Evolutionary conservation across 2,797 vertebrate species (phyloP).

Genomic region (Xyrichtys novacula): DNA sequence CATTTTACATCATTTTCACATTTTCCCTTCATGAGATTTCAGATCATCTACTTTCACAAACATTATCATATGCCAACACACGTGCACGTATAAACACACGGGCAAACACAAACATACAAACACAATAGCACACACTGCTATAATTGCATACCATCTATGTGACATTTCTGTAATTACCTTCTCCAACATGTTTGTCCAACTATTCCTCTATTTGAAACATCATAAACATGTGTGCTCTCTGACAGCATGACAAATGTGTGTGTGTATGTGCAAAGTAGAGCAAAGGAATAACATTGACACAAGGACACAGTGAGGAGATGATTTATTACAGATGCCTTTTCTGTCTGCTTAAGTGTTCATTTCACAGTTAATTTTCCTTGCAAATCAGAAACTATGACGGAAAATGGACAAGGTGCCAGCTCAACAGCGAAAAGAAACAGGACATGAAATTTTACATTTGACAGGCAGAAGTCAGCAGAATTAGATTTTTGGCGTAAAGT

Average conservation of each 20-base stretch:
- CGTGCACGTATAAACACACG: neutral
- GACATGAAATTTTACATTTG: no score
- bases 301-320: conserved; percentile 43
- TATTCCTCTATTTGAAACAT: conserved; percentile 9
- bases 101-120: neutral
- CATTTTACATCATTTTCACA: neutral
- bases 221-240: conserved; percentile 13
- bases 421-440: neutral
- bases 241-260: conserved; percentile 33
- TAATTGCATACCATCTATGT: conserved; percentile 50
- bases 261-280: neutral
- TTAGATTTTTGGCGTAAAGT: no score
- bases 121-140: neutral
- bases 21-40: conserved; percentile 1
- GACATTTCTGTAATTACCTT: conserved; percentile 52
- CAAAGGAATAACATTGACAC: conserved; percentile 47
- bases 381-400: conserved; percentile 26
- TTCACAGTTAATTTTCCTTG: conserved; percentile 50
- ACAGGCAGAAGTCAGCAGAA: no score
- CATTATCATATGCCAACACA: conserved; percentile 5
- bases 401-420: conserved; percentile 11
- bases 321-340: conserved; percentile 38
- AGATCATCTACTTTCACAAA: neutral
- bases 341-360: conserved; percentile 38
- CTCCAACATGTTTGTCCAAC: conserved; percentile 27